Evolutionary conservation across 2,888 invertebrate genomes (phyloP).

Genomic region (Pristionchus exspectatus): DNA sequence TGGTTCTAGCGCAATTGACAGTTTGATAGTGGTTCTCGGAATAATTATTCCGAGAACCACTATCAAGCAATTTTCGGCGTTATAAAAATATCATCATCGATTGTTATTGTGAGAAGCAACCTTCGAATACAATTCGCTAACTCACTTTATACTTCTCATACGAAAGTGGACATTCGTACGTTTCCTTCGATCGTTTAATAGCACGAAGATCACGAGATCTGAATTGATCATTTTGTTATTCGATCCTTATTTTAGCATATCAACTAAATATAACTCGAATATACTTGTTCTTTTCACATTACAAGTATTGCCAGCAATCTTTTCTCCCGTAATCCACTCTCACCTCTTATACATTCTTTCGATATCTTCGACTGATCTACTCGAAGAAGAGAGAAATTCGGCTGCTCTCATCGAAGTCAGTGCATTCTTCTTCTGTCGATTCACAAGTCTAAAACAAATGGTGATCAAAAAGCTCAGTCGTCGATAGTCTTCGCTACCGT

Average conservation of each 20-base stretch:
- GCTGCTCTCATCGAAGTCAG: constrained; percentile 26
- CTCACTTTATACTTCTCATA: constrained; percentile 46
- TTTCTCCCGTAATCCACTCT: too few relatives aligned
- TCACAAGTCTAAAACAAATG: background rate
- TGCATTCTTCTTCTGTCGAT: constrained; percentile 10
- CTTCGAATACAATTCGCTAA: background rate
- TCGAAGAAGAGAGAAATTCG: constrained; percentile 6
- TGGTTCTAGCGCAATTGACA: too few relatives aligned
- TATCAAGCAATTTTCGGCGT: background rate
- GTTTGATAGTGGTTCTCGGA: too few relatives aligned
- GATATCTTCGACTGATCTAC: background rate
- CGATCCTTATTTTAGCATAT: too few relatives aligned
- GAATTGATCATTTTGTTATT: background rate
- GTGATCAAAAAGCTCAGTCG: background rate
- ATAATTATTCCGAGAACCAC: background rate
- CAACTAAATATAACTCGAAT: too few relatives aligned
- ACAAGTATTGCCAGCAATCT: too few relatives aligned
- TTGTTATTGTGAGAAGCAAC: background rate
- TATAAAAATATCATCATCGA: background rate
- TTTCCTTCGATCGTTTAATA: constrained; percentile 41
- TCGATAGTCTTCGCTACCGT: background rate
- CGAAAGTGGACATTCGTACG: constrained; percentile 44
- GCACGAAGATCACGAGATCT: constrained; percentile 42
- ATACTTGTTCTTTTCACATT: too few relatives aligned
- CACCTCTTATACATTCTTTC: constrained; percentile 39